phyloP scores from a whole-genome alignment of 2,113 vertebrate genomes.

The Phrynosoma platyrhinos region DNA sequence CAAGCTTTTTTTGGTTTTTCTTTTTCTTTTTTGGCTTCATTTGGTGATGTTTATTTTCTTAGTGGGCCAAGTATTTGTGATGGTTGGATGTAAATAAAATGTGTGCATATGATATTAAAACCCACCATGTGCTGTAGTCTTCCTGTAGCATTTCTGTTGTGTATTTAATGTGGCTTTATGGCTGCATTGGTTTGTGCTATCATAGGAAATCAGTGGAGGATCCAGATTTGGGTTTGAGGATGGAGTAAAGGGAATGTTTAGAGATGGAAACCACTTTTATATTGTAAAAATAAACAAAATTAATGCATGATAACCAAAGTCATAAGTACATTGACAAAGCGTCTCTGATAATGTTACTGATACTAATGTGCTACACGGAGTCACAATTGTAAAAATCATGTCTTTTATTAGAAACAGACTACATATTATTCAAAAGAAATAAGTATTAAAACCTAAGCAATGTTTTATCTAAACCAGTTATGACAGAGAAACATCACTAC shows the following conservation, averaged over 20 bases:
- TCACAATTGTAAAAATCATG: not conserved
- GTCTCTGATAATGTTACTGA: not conserved
- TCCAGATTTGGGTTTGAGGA: constrained; percentile 42
- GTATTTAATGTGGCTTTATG: constrained; percentile 79
- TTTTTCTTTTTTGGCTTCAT: constrained; percentile 47
- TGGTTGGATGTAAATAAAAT: constrained; percentile 70
- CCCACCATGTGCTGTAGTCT: constrained; percentile 71
- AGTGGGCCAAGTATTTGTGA: constrained; percentile 65
- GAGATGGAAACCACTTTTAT: constrained; percentile 48
- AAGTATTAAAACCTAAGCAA: constrained; percentile 30
- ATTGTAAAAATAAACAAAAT: constrained; percentile 40
- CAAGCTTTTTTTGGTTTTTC: constrained; percentile 67
- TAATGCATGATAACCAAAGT: constrained; percentile 31
- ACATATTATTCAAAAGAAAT: not conserved
- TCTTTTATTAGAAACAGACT: constrained; percentile 6
- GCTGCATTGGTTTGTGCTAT: constrained; percentile 77
- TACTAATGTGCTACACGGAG: not conserved
- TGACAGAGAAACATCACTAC: not conserved
- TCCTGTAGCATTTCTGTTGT: constrained; percentile 73
- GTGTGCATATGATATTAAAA: constrained; percentile 41
- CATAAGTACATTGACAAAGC: not conserved
- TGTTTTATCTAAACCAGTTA: not conserved
- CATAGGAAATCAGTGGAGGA: constrained; percentile 68
- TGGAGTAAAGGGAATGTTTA: constrained; percentile 35
- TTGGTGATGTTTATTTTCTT: constrained; percentile 59